Evolutionary conservation across 2,113 vertebrate species (phyloP).

Genomic region (Leptobrachium ailaonicum): DNA sequence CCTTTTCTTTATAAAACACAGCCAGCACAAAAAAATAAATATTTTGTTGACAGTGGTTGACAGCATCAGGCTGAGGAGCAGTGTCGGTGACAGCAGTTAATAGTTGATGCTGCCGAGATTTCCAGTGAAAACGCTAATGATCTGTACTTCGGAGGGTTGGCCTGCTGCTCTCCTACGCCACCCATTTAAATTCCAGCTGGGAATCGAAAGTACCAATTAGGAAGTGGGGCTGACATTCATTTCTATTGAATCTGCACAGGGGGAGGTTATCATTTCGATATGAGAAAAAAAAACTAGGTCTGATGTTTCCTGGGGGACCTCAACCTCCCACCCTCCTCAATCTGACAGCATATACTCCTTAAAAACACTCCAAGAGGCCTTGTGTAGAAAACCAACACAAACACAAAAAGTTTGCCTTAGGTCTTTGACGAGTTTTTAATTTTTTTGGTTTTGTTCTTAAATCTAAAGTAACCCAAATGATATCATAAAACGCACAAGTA

Average conservation of each 20-base stretch:
- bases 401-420: conserved; percentile 8
- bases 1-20: conserved; percentile 30
- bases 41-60: conserved; percentile 49
- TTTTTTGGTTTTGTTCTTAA: too few species aligned
- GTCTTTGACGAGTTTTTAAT: not conserved
- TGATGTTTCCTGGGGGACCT: conserved; percentile 32
- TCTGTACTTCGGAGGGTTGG: conserved; percentile 45
- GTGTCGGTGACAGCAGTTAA: conserved; percentile 43
- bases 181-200: conserved; percentile 37
- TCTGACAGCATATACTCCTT: not conserved
- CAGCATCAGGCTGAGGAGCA: conserved; percentile 45
- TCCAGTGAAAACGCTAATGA: conserved; percentile 53
- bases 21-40: conserved; percentile 40
- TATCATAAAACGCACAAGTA: too few species aligned
- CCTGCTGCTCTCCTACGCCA: conserved; percentile 44
- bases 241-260: conserved; percentile 54
- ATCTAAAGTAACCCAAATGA: not conserved
- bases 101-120: conserved; percentile 36
- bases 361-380: conserved; percentile 1
- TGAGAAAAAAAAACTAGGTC: conserved; percentile 47
- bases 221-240: conserved; percentile 43
- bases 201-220: conserved; percentile 54
- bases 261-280: conserved; percentile 46
- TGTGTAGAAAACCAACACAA: not conserved
- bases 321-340: conserved; percentile 18